phyloP scores from a whole-genome alignment of 2,888 invertebrate species.

The Amorpha juglandis region DNA sequence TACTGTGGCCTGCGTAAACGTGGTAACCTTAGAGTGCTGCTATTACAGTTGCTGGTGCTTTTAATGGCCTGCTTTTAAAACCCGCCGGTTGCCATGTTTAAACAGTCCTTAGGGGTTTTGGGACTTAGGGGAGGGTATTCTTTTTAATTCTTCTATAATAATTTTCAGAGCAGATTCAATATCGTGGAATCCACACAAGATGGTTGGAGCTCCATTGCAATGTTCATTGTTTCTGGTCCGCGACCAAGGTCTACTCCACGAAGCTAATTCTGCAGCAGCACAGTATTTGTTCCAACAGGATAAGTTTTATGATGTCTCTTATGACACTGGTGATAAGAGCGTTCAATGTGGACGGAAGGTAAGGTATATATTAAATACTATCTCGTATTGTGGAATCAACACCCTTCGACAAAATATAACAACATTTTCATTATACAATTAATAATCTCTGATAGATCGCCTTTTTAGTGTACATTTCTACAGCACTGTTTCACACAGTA shows the following conservation, averaged over 20 bases:
- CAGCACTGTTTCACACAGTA: no score
- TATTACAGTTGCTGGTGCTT: no score
- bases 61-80: no score
- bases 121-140: background rate
- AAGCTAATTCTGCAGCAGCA: slow-evolving; percentile 89
- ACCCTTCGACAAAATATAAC: no score
- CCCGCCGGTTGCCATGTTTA: no score
- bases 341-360: slow-evolving; percentile 96
- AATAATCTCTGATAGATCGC: no score
- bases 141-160: background rate
- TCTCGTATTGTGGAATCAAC: no score
- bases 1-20: no score
- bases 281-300: slow-evolving; percentile 93
- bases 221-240: slow-evolving; percentile 89
- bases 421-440: no score
- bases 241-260: slow-evolving; percentile 85
- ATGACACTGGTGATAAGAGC: slow-evolving; percentile 94
- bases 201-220: slow-evolving; percentile 91
- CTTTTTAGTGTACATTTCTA: no score
- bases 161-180: slow-evolving; percentile 88
- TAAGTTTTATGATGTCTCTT: slow-evolving; percentile 91
- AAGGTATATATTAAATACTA: background rate
- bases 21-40: no score
- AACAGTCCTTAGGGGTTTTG: no score
- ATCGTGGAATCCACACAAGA: slow-evolving; percentile 94